Base-by-base conservation (phyloP, 2,113 vertebrate genomes). In the Ophthalmolycus amberensis region DNA sequence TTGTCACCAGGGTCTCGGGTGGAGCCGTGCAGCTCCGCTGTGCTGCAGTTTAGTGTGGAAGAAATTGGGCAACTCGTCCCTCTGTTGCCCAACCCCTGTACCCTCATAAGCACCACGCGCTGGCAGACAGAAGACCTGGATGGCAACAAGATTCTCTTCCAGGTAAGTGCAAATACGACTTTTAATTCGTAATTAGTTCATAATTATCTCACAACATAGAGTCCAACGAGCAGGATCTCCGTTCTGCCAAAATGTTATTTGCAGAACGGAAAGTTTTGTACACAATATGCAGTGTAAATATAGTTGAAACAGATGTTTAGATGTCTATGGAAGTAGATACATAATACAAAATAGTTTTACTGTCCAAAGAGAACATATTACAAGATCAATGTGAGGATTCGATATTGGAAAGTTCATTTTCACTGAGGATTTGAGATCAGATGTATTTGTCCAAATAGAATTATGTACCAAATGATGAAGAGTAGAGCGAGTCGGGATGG, bases 51-150 rank as follows among this genome's bases (percentile, higher is more conserved):
- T 79, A 90, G 74, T 56, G 97, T 98, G 82, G 96, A 93, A 1
- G 97, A 97, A 85, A 97, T 99, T 0, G 98, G 98, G 56, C 97
- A 98, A 81, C 92, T 99, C 1, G 98, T 99, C 44, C 97, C 98
- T 6, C 96, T 99, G 44, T 92, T 99, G 52, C 98, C 98, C 8
- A 96, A 99, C 85, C 97, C 97, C 0, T 99, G 98, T 0, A 79
- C 95, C 6, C 98, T 98, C 2, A 98, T 99, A 93, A 99, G 98
- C 66, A 90, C 89, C 72, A 95, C 94, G 40, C 94, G 97, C 82
- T 99, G 98, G 98, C 98, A 98, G 92, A 99, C 98, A 0, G 97
- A 96, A 86, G 98, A 99, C 92, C 96, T 99, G 0, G 98, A 99
- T 0, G 96, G 97, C 50, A 99, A 99, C 85, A 98, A 93, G 62